Conservation (phyloP, 2,113 vertebrate genomes). For the Cheirogaleus medius region DNA sequence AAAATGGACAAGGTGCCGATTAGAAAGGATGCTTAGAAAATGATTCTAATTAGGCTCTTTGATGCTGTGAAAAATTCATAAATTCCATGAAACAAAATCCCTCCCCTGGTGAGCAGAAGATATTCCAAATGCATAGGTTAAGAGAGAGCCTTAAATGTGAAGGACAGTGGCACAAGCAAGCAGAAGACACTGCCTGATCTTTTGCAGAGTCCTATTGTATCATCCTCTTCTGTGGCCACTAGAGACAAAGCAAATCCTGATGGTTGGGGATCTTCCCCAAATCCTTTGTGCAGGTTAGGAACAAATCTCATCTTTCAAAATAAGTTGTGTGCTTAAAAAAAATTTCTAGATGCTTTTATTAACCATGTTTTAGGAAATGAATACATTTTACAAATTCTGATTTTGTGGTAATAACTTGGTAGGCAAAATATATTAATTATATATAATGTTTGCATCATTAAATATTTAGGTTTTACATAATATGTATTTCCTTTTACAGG, state of each 20-base stretch:
- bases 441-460: neutral
- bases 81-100: neutral
- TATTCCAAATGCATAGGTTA: neutral
- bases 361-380: neutral
- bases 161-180: neutral
- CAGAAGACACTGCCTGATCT: neutral
- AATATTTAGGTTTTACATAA: neutral
- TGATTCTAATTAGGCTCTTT: neutral
- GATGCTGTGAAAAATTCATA: neutral
- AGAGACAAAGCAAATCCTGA: neutral
- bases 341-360: neutral
- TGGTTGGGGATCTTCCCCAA: neutral
- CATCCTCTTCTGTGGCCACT: neutral
- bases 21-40: neutral
- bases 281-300: neutral
- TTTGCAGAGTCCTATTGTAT: neutral
- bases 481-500: neutral
- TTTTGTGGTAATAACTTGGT: neutral
- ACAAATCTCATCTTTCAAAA: conserved; percentile 26
- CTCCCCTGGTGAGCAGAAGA: neutral
- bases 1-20: neutral
- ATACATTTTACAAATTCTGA: neutral
- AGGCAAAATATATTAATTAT: conserved; percentile 16
- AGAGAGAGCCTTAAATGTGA: neutral
- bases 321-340: neutral